Evolutionary conservation across 2,888 invertebrate species (phyloP), one percentile per base, ranked within the genome.

Genomic region (Osmoderma eremita): DNA sequence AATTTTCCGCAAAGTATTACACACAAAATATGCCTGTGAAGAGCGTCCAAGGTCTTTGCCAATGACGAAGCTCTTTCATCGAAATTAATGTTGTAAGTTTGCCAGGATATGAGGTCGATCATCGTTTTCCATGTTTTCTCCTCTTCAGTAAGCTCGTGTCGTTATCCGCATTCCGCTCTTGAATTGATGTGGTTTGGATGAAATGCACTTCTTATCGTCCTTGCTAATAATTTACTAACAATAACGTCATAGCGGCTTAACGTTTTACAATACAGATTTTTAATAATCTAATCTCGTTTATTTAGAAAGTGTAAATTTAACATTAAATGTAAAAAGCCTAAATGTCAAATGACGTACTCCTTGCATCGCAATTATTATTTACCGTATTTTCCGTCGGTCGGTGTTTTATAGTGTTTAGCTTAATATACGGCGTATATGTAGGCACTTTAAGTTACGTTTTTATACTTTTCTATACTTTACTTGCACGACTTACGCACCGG

Each of bases 51-150:
- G 58, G 58, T 45, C 45, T 45, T 61, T 45, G 5, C 15, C 58
- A 61, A 61, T 61, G 58, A 61, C 58, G 58, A 61, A 45, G 58
- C 48, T 61, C 45, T 61, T 61, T 61, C 58, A 61, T 61, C 58
- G 58, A 61, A 61, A 61, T 61, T 61, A 61, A 61, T 61, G 58
- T 61, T 48, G 45, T 45, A 61, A 61, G 45, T 61, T 61, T 61
- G 58, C 58, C 58, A n/a, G 58, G 45, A 48, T 61, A 61, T 61
- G 45, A 61, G 45, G 58, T 61, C 58, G 58, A 61, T 61, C 58
- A 61, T 61, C 58, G 58, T 61, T 61, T 48, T 45, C 58, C 58
- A 61, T 61, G 58, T 45, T 61, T 61, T 61, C 45, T 61, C 30
- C 58, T 61, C 30, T 45, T 45, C 45, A 45, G 42, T 42, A 45